These are phyloP conservation scores for Torymus auratus DNA, from an alignment of 2,888 invertebrate genomes.

Conservation along the genomic window DNA sequence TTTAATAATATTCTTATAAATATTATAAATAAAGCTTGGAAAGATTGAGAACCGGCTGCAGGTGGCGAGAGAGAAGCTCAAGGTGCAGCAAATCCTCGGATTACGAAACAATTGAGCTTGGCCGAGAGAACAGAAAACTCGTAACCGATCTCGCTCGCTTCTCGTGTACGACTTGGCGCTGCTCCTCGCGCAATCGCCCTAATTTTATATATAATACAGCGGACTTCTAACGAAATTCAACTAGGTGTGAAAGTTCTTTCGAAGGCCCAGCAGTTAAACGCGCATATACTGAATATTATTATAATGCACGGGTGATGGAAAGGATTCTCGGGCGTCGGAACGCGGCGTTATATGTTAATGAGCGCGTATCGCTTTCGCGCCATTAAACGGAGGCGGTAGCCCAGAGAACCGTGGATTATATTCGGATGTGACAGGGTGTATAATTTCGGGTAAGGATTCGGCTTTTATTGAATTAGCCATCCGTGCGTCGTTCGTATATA, in stretches of 20 bases:
- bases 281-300: too few relatives aligned
- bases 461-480: too few relatives aligned
- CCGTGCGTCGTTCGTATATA: too few relatives aligned
- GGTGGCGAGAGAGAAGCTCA: background rate
- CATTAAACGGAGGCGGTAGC: background rate
- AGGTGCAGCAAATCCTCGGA: slow-evolving; percentile 20
- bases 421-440: background rate
- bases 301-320: background rate
- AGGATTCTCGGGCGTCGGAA: background rate
- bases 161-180: background rate
- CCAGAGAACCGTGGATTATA: background rate
- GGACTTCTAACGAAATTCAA: slow-evolving; percentile 13
- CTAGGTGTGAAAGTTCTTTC: background rate
- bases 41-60: too few relatives aligned
- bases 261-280: too few relatives aligned
- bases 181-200: background rate
- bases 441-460: too few relatives aligned
- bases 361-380: slow-evolving; percentile 5
- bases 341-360: slow-evolving; percentile 20
- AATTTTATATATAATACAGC: too few relatives aligned
- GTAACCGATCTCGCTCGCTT: slow-evolving; percentile 37
- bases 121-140: background rate
- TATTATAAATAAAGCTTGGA: too few relatives aligned
- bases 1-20: too few relatives aligned
- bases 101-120: slow-evolving; percentile 40